Evolutionary conservation across 1,140 invertebrate genomes (phyloP).

Genomic region (Papilio polytes): DNA sequence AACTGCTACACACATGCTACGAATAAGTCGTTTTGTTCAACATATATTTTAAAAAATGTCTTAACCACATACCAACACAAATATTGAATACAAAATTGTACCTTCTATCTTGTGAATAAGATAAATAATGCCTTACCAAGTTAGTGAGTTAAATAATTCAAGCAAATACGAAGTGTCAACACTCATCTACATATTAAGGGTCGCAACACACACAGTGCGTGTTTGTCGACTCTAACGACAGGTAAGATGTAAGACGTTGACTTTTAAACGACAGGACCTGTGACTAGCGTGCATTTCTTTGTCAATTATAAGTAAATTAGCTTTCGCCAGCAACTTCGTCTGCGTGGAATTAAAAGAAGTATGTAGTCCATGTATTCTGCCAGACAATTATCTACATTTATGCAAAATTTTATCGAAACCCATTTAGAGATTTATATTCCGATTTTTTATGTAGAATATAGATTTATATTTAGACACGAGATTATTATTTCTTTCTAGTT

Average conservation of each 20-base stretch:
- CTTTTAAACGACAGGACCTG: not conserved
- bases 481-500: no score
- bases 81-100: not conserved
- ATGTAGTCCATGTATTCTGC: no score
- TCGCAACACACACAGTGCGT: constrained; percentile 23
- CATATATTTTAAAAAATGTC: not conserved
- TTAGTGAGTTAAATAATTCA: constrained; percentile 29
- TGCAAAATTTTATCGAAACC: no score
- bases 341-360: no score
- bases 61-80: not conserved
- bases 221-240: constrained; percentile 29
- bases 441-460: no score
- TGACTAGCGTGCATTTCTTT: not conserved
- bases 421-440: no score
- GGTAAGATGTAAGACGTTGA: not conserved
- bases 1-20: not conserved
- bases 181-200: constrained; percentile 35
- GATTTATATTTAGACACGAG: no score
- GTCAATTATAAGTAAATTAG: not conserved
- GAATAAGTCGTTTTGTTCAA: not conserved
- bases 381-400: no score
- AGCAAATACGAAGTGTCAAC: constrained; percentile 35
- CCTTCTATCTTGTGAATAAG: not conserved
- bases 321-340: no score
- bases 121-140: not conserved